Conservation (phyloP, 2,888 invertebrate species). For the Ceraclea dissimilis region DNA sequence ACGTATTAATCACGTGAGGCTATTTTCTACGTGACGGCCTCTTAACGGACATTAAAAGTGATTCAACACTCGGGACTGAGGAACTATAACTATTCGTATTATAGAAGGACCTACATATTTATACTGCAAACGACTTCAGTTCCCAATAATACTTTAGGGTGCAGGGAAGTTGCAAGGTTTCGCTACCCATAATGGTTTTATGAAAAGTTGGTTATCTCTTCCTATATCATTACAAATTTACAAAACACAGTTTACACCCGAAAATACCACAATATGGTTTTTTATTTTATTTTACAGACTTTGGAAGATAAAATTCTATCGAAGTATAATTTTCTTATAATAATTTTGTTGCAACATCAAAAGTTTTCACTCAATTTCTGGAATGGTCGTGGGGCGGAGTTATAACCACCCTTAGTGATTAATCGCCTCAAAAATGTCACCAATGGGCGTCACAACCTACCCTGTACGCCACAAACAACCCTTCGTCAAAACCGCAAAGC, state of each 20-base stretch:
- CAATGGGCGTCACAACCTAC: constrained; percentile 11
- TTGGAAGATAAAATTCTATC: no score
- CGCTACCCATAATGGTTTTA: no score
- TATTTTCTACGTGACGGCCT: constrained; percentile 25
- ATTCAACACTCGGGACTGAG: neutral
- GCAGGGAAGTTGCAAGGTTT: no score
- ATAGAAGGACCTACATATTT: no score
- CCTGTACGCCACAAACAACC: constrained; percentile 4
- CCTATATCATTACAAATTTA: no score
- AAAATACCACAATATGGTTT: no score
- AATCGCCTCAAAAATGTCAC: constrained; percentile 24
- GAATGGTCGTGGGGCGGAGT: constrained; percentile 8
- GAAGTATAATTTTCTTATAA: neutral
- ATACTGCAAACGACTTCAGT: no score
- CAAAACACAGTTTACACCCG: no score
- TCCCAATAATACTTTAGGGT: no score
- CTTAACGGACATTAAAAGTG: neutral
- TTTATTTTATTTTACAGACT: no score
- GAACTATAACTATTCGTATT: no score
- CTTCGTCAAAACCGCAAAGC: constrained; percentile 15
- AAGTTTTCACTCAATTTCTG: constrained; percentile 7
- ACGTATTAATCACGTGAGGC: constrained; percentile 23
- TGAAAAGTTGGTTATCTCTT: no score
- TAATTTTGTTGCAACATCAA: constrained; percentile 1
- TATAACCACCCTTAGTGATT: constrained; percentile 18